Percentiles rank a stretch among this genome's conserved stretches.
Conservation (phyloP, 2,888 invertebrate species). For the Pinctada fucata region DNA sequence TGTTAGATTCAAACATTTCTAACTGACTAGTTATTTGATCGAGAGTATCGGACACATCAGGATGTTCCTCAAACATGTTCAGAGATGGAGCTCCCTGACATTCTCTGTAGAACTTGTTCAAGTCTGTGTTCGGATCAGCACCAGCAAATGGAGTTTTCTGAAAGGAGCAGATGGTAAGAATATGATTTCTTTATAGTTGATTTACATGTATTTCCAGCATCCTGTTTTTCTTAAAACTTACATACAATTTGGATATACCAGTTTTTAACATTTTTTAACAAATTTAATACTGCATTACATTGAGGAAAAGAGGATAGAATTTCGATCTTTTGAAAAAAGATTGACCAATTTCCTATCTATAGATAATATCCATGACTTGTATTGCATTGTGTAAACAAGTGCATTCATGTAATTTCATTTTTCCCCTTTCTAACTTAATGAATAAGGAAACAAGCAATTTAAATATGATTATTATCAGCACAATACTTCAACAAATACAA, state of each 20-base stretch:
- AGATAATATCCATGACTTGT: too few relatives aligned
- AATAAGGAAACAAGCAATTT: too few relatives aligned
- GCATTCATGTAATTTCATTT: too few relatives aligned
- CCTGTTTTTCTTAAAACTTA: neutral
- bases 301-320: too few relatives aligned
- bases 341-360: too few relatives aligned
- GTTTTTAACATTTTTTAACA: too few relatives aligned
- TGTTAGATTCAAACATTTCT: constrained; percentile 85
- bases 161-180: constrained; percentile 65
- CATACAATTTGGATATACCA: neutral
- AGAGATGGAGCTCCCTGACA: constrained; percentile 85
- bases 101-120: constrained; percentile 88
- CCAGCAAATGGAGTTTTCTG: constrained; percentile 90
- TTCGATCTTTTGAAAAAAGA: too few relatives aligned
- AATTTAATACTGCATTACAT: too few relatives aligned
- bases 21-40: constrained; percentile 85
- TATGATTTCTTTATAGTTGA: neutral
- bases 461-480: too few relatives aligned
- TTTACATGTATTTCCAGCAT: neutral
- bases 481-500: too few relatives aligned
- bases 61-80: constrained; percentile 77
- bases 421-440: too few relatives aligned
- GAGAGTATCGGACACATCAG: constrained; percentile 72
- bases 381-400: too few relatives aligned
- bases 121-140: constrained; percentile 82